These are phyloP conservation scores for Lophius piscatorius DNA, from an alignment of 2,113 vertebrate species.

Conservation along the genomic window DNA sequence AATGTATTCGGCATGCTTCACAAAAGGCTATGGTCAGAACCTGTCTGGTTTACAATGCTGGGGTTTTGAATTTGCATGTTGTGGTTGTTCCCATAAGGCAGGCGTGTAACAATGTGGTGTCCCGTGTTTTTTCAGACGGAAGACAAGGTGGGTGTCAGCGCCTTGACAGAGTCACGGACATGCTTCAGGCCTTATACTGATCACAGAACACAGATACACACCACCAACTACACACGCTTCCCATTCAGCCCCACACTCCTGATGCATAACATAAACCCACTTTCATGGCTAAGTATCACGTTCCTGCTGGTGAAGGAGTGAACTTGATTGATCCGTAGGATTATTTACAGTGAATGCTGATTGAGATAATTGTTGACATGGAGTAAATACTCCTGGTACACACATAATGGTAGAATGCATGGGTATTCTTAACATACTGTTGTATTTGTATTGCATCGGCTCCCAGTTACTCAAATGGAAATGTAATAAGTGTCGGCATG, in stretches of 20 bases:
- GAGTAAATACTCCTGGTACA: slow-evolving; percentile 1
- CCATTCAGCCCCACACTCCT: neutral
- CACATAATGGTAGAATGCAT: slow-evolving; percentile 35
- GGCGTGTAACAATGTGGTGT: slow-evolving; percentile 77
- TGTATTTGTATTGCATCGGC: slow-evolving; percentile 4
- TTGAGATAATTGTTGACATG: slow-evolving; percentile 19
- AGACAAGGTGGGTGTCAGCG: slow-evolving; percentile 82
- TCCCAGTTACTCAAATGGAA: slow-evolving; percentile 16
- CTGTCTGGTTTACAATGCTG: slow-evolving; percentile 14
- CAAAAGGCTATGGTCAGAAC: slow-evolving; percentile 24
- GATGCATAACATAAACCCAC: slow-evolving; percentile 33
- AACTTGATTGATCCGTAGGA: slow-evolving; percentile 25
- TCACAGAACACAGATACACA: slow-evolving; percentile 37
- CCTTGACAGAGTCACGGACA: slow-evolving; percentile 76
- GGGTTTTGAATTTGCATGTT: slow-evolving; percentile 2
- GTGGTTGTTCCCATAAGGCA: slow-evolving; percentile 16
- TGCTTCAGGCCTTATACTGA: slow-evolving; percentile 70
- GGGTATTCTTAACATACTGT: slow-evolving; percentile 24
- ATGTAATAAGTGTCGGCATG: neutral
- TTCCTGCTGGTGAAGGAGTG: slow-evolving; percentile 42
- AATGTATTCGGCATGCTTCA: slow-evolving; percentile 39
- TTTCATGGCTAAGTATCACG: slow-evolving; percentile 73
- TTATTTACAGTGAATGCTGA: slow-evolving; percentile 25
- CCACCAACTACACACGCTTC: slow-evolving; percentile 15
- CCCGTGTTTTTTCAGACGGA: slow-evolving; percentile 84